Percentiles rank a stretch among this genome's conserved stretches.
Conservation (phyloP, 2,888 invertebrate genomes). For the Apoderus coryli region DNA sequence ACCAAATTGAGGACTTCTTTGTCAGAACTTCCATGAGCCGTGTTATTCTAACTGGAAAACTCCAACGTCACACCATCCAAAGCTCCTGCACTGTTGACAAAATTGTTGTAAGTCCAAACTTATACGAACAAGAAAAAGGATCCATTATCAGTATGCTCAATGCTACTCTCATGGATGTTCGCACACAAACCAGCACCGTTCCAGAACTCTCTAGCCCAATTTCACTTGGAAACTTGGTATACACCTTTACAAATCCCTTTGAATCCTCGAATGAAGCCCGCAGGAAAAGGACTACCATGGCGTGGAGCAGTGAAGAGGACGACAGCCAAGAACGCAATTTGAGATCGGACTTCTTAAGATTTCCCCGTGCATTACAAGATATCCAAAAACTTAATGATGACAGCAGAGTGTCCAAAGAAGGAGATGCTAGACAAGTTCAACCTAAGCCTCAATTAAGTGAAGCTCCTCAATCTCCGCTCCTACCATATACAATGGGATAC, state of each 20-base stretch:
- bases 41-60: constrained; percentile 39
- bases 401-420: background rate
- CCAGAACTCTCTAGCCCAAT: constrained; percentile 31
- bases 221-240: constrained; percentile 39
- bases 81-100: constrained; percentile 47
- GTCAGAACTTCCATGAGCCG: constrained; percentile 42
- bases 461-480: constrained; percentile 34
- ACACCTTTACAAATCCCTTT: constrained; percentile 33
- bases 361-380: too few relatives aligned
- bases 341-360: background rate
- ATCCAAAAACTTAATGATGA: background rate
- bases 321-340: background rate
- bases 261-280: constrained; percentile 1
- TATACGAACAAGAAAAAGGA: constrained; percentile 44
- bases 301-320: background rate
- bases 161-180: constrained; percentile 31
- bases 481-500: constrained; percentile 35
- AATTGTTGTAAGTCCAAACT: constrained; percentile 42
- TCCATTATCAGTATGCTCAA: constrained; percentile 38
- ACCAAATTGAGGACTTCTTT: constrained; percentile 28
- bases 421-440: constrained; percentile 23
- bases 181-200: constrained; percentile 31
- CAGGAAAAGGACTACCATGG: background rate
- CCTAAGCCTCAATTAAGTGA: constrained; percentile 23
- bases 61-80: constrained; percentile 46